phyloP scores from a whole-genome alignment of 2,888 invertebrate species.

The Acanthoscelides obtectus region DNA sequence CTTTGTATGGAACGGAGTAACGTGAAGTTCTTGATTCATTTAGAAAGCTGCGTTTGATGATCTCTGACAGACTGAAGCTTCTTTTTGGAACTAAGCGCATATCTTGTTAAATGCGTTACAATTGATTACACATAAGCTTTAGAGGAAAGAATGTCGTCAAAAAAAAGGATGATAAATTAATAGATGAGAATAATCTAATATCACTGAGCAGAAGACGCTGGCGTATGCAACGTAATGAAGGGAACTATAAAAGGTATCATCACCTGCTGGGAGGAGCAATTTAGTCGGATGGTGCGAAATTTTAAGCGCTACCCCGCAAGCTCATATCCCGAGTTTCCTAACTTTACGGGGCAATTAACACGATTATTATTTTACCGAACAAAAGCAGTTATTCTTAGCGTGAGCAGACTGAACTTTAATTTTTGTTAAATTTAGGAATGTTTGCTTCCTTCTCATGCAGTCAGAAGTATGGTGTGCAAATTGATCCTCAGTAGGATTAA shows the following conservation, averaged over 20 bases:
- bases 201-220: neutral
- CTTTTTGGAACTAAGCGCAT: too few relatives aligned
- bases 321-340: neutral
- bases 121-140: too few relatives aligned
- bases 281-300: neutral
- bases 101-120: too few relatives aligned
- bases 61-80: too few relatives aligned
- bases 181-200: neutral
- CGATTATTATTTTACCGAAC: neutral
- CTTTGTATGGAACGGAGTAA: too few relatives aligned
- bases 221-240: neutral
- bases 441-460: neutral
- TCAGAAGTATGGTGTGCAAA: too few relatives aligned
- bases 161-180: neutral
- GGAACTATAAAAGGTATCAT: neutral
- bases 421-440: neutral
- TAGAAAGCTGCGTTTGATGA: too few relatives aligned
- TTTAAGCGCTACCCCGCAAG: neutral
- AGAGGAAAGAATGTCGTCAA: too few relatives aligned
- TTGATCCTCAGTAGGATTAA: too few relatives aligned
- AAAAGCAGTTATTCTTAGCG: neutral
- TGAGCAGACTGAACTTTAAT: neutral
- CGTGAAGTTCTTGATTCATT: too few relatives aligned
- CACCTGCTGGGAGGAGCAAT: neutral
- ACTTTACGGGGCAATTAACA: neutral